A percentile compares a stretch with the other conserved stretches of the same genome.
Conservation (phyloP, 2,797 vertebrate genomes). For the Dermochelys coriacea region DNA sequence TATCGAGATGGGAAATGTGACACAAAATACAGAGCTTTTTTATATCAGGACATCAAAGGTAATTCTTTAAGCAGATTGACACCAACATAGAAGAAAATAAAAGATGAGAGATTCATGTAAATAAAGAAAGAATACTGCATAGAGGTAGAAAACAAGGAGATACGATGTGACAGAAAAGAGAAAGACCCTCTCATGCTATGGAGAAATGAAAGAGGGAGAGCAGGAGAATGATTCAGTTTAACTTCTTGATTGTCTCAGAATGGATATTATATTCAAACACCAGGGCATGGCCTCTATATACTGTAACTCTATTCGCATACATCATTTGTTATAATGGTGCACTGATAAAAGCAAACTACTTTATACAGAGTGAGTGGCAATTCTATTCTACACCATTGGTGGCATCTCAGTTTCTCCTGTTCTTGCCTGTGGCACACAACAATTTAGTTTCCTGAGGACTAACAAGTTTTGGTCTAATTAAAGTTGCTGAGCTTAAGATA, state of each 20-base stretch:
- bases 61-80: not conserved
- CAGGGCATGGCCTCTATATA: not conserved
- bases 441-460: not conserved
- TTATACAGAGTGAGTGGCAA: not conserved
- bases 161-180: not conserved
- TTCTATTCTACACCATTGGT: no score
- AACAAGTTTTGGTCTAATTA: not conserved
- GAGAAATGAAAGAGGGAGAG: not conserved
- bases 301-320: not conserved
- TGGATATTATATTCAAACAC: not conserved
- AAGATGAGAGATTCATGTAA: not conserved
- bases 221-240: not conserved
- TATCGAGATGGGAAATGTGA: not conserved
- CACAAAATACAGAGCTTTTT: not conserved
- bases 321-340: not conserved
- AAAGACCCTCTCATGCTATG: not conserved
- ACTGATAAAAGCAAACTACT: not conserved
- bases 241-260: not conserved
- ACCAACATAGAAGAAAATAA: not conserved
- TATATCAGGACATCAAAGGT: not conserved
- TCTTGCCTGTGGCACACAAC: no score
- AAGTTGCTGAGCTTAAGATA: no score
- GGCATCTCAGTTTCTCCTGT: no score
- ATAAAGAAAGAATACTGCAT: not conserved
- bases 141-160: not conserved